Conservation (phyloP, 2,888 invertebrate species). For the Dexiosoma caninum region DNA sequence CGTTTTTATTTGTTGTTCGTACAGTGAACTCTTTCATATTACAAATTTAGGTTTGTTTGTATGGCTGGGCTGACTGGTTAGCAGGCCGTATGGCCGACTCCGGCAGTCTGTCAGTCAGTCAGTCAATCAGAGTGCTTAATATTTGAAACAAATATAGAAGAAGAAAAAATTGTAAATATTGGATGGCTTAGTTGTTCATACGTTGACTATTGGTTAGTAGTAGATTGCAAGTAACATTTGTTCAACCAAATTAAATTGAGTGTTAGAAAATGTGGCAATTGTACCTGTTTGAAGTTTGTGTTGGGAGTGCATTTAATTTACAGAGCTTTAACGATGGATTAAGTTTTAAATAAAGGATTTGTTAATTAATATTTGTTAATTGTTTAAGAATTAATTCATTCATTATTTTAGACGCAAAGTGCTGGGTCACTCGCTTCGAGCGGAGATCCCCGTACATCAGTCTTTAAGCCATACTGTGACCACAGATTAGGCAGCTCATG, state of each 20-base stretch:
- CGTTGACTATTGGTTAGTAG: slow-evolving; percentile 36
- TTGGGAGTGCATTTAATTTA: not conserved
- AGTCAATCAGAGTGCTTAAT: not conserved
- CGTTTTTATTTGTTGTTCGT: slow-evolving; percentile 56
- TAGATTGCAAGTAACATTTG: slow-evolving; percentile 42
- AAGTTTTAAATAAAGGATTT: not conserved
- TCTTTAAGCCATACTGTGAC: too few species aligned
- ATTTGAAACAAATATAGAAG: slow-evolving; percentile 8
- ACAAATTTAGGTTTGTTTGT: not conserved
- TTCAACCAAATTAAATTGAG: slow-evolving; percentile 43
- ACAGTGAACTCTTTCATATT: slow-evolving; percentile 42
- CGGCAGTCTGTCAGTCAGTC: not conserved
- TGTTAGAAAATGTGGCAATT: slow-evolving; percentile 25
- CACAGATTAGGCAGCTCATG: too few species aligned
- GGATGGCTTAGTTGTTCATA: not conserved
- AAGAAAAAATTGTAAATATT: slow-evolving; percentile 10
- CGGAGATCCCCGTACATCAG: too few species aligned
- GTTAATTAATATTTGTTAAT: not conserved
- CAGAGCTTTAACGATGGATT: not conserved
- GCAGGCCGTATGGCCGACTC: not conserved
- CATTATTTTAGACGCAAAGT: too few species aligned
- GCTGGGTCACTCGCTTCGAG: too few species aligned
- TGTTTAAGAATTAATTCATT: too few species aligned
- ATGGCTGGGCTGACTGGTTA: slow-evolving; percentile 27
- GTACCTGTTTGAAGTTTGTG: not conserved